Evolutionary conservation across 2,797 vertebrate genomes (phyloP).

Genomic region (Limnodromus scolopaceus): DNA sequence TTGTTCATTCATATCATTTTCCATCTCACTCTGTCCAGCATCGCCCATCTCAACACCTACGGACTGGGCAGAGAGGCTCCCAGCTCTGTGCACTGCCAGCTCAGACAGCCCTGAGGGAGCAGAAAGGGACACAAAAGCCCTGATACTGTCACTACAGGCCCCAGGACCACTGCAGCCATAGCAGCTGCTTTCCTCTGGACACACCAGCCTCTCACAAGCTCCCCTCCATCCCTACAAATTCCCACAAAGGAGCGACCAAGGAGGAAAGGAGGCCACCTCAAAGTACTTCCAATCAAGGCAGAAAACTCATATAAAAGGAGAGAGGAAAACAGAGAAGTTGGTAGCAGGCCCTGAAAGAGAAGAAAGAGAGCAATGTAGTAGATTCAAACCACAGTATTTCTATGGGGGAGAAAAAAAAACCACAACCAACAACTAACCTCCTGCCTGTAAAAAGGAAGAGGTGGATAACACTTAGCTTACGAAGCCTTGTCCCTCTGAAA

Average conservation of each 20-base stretch:
- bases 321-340: background rate
- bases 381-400: background rate
- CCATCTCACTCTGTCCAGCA: background rate
- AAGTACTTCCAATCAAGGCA: background rate
- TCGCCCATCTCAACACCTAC: no score
- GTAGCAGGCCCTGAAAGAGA: background rate
- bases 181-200: background rate
- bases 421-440: background rate
- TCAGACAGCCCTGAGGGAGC: background rate
- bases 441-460: background rate
- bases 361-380: background rate
- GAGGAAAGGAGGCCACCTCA: background rate
- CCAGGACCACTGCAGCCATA: background rate
- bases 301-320: background rate
- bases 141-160: rapidly evolving
- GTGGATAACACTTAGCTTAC: background rate
- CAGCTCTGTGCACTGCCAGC: rapidly evolving
- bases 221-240: background rate
- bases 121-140: background rate
- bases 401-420: background rate
- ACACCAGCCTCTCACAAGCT: background rate
- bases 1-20: background rate
- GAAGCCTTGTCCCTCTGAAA: conserved; percentile 18
- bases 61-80: background rate
- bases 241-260: background rate